Percentiles rank a stretch among this genome's conserved stretches.
Conservation (phyloP, 2,888 invertebrate genomes). For the Sminthurides aquaticus region DNA sequence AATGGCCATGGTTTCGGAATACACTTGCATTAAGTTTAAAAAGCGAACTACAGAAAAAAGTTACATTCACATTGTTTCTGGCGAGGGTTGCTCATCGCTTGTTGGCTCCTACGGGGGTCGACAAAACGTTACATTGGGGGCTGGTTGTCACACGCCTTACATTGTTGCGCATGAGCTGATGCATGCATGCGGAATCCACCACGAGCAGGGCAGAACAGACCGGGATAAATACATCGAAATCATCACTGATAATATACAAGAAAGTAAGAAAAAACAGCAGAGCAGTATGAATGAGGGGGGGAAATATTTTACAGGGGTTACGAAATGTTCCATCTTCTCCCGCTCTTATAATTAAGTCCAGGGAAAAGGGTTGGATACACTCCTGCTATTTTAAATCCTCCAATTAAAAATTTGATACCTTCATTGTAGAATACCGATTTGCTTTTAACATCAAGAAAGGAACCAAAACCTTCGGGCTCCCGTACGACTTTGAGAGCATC, state of each 20-base stretch:
- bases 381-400: too few relatives aligned
- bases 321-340: too few relatives aligned
- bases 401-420: too few relatives aligned
- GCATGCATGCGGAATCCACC: slow-evolving; percentile 48
- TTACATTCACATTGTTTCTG: background rate
- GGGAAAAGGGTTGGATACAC: too few relatives aligned
- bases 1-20: background rate
- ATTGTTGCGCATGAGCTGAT: slow-evolving; percentile 47
- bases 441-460: background rate
- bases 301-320: too few relatives aligned
- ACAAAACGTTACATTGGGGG: background rate
- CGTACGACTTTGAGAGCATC: slow-evolving; percentile 5
- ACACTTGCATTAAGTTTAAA: background rate
- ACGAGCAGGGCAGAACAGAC: slow-evolving; percentile 48
- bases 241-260: slow-evolving; percentile 44
- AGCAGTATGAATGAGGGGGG: too few relatives aligned
- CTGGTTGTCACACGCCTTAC: slow-evolving; percentile 46
- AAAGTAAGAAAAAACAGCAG: too few relatives aligned
- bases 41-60: background rate
- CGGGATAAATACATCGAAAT: slow-evolving; percentile 46
- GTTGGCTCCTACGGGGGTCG: background rate
- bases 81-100: background rate
- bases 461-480: background rate
- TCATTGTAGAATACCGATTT: too few relatives aligned
- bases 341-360: too few relatives aligned